phyloP scores from a whole-genome alignment of 2,888 invertebrate species.

The Thera obeliscata region DNA sequence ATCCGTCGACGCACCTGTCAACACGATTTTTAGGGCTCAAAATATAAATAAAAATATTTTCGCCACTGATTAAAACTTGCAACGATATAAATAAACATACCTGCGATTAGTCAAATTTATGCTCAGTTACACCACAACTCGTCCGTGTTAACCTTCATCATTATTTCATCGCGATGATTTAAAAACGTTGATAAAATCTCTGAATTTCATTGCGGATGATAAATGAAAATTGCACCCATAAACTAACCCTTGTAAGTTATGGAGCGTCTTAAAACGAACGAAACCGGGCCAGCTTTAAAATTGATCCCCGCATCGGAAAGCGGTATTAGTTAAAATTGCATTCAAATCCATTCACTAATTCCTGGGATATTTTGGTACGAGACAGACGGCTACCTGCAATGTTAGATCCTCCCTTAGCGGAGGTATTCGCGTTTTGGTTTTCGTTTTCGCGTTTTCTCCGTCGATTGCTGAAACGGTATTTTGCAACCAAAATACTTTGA shows the following conservation, averaged over 20 bases:
- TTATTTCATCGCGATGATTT: constrained; percentile 37
- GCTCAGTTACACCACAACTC: constrained; percentile 13
- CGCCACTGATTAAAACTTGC: constrained; percentile 33
- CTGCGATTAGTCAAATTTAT: constrained; percentile 36
- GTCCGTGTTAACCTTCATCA: constrained; percentile 29
- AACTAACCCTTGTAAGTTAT: constrained; percentile 34
- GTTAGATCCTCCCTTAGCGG: constrained; percentile 35
- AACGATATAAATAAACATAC: constrained; percentile 35
- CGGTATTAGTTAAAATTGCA: constrained; percentile 39
- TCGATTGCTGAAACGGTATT: constrained; percentile 60
- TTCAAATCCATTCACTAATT: constrained; percentile 44
- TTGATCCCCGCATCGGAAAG: constrained; percentile 33
- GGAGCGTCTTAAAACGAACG: constrained; percentile 19
- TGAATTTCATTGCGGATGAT: constrained; percentile 34
- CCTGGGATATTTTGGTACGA: constrained; percentile 41
- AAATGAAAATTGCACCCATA: constrained; percentile 35
- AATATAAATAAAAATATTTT: constrained; percentile 25
- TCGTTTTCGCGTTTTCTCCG: constrained; percentile 44
- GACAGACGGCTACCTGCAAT: constrained; percentile 39
- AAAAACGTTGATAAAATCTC: constrained; percentile 40
- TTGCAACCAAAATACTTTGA: constrained; percentile 69
- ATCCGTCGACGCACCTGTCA: constrained; percentile 46
- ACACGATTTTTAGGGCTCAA: constrained; percentile 34
- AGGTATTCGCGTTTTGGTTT: constrained; percentile 39
- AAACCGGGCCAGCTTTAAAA: constrained; percentile 26